Base-by-base conservation (phyloP, 2,888 invertebrate genomes). In the Tortrix viridana region DNA sequence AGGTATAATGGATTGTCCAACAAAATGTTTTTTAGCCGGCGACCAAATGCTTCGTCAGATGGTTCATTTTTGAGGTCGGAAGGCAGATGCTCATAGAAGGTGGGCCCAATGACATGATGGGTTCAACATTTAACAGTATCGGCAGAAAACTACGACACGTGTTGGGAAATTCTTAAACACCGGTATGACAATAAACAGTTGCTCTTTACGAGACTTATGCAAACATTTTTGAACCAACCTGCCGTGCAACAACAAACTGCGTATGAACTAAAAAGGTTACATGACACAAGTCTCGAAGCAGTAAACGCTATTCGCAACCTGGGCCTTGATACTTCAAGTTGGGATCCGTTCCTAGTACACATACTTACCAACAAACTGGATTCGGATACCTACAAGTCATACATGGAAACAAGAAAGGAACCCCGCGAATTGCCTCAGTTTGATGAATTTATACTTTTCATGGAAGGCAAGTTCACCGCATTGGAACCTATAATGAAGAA, bases 161-260 rank as follows among this genome's bases (percentile, higher is more conserved):
- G 62, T 14, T 69, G 69, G 67, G 65, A 67, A n/a, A 49, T 67
- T 2, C 43, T 67, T 9, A 67, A 41, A 9, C 68, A 65, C 19
- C 41, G 67, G 16, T 68, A 70, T 37, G 66, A 68, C 23, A 65
- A 70, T 48, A 52, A 50, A 4, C 65, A 67, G 43, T 19, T 67
- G 19, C 44, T 70, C 16, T 70, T 70, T 23, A 67, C 67, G 12
- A 67, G 66, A 23, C 63, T 69, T n/a, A 64, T 69, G 12, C 60
- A 69, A 48, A 52, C 54, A 16, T 44, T 44, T 19, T n/a, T 44
- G 19, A 44, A 19, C n/a, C n/a, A n/a, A n/a, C 19, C 44, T 7
- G 18, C 44, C 44, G n/a, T 44, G 3, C 44, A 44, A 44, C 44
- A 44, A 18, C 44, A 44, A 44, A 19, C 44, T n/a, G n/a, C 19